Percentiles rank a stretch among this genome's conserved stretches.
These are phyloP conservation scores for Barbus barbus DNA, from an alignment of 2,113 vertebrate genomes.

Conservation along the genomic window DNA sequence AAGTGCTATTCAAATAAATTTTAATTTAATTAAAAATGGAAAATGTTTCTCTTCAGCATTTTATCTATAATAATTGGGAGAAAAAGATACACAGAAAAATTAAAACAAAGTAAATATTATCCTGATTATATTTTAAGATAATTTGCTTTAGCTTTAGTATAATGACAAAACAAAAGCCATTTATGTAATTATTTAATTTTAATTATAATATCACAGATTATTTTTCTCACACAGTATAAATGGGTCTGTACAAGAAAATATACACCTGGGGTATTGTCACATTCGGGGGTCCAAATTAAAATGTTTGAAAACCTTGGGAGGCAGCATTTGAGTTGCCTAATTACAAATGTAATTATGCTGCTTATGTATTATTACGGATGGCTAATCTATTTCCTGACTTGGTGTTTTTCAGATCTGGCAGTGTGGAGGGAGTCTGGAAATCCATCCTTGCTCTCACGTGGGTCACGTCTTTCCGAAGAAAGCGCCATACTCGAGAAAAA, in stretches of 20 bases:
- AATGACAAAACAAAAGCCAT: background rate
- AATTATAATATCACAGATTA: background rate
- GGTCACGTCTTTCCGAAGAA: constrained; percentile 95
- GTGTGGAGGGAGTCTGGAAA: constrained; percentile 92
- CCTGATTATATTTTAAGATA: background rate
- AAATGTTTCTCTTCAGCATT: background rate
- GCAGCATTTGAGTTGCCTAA: too few species aligned
- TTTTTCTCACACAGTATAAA: background rate
- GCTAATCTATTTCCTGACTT: constrained; percentile 51
- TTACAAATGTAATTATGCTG: too few species aligned
- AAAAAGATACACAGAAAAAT: background rate
- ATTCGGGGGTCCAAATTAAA: too few species aligned
- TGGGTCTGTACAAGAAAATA: background rate
- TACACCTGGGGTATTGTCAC: background rate
- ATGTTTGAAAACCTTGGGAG: too few species aligned
- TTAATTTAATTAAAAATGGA: background rate
- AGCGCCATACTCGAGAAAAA: constrained; percentile 92
- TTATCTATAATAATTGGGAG: background rate
- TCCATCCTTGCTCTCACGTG: constrained; percentile 96
- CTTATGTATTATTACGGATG: background rate
- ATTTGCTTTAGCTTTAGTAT: background rate
- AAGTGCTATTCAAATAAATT: background rate
- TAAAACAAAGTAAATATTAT: background rate
- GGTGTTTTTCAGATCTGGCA: constrained; percentile 89
- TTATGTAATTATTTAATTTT: background rate